Evolutionary conservation across 2,797 vertebrate species (phyloP).

Genomic region (Avahi laniger): DNA sequence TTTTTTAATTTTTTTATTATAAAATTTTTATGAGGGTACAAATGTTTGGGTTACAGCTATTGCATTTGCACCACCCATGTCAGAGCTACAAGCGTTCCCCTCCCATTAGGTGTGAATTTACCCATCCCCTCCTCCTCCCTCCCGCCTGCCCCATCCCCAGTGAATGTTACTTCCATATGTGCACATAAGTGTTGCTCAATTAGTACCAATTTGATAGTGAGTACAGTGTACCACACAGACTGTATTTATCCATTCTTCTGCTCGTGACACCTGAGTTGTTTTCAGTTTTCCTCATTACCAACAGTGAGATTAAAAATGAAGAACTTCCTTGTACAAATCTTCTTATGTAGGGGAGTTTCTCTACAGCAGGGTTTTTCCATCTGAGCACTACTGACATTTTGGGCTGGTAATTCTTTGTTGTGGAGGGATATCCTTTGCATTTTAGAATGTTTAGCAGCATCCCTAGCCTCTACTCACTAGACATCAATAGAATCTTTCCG

Average conservation of each 20-base stretch:
- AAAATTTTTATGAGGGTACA: too few relatives aligned
- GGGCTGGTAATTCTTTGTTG: background rate
- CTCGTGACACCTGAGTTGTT: slow-evolving; percentile 8
- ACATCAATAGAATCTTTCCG: background rate
- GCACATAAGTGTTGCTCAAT: too few relatives aligned
- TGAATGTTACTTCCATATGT: too few relatives aligned
- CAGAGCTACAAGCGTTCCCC: too few relatives aligned
- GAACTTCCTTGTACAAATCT: background rate
- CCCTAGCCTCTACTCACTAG: background rate
- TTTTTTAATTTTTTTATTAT: too few relatives aligned
- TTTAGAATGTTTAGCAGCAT: slow-evolving; percentile 1
- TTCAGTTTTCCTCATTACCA: background rate
- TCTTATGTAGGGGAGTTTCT: background rate
- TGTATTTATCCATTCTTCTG: slow-evolving; percentile 6
- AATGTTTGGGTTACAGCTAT: too few relatives aligned
- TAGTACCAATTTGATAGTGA: too few relatives aligned
- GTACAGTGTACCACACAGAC: background rate
- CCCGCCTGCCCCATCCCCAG: too few relatives aligned
- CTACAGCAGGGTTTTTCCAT: background rate
- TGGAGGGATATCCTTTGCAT: background rate
- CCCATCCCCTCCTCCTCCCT: too few relatives aligned
- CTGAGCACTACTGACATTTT: background rate
- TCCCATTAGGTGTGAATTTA: too few relatives aligned
- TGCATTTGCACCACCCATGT: too few relatives aligned
- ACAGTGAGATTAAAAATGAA: background rate